Base-by-base conservation (phyloP, 35 echinoderm and acorn worm genomes). In the Anneissia japonica region DNA sequence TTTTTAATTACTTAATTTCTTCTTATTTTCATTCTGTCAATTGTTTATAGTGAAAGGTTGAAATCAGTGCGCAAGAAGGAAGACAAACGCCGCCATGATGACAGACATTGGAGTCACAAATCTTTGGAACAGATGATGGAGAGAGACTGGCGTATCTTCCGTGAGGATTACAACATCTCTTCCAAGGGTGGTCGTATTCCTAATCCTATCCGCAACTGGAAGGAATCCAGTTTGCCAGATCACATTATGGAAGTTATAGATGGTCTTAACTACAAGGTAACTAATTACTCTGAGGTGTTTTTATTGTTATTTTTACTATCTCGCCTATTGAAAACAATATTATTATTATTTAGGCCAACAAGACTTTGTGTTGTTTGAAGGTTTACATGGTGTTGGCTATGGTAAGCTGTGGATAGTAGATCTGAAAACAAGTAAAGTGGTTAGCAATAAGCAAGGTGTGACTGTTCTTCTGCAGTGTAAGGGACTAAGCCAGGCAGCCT, bases 91-190 rank as follows among this genome's bases (percentile, higher is more conserved):
- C 86, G 46, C 11, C 94, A 84, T 82, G 96, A 99, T 32, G 96
- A 99, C 80, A 56, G 96, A 31, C 96, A 99, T 74, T 99, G 96
- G 96, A 87, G 81, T 34, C 92, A 99, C 79, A 99, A 99, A 77
- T 91, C 90, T 14, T 78, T 94, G 34, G 32, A 56, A 0, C 92
- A 99, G 89, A 99, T 99, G 96, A 76, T 43, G 0, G 89, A 91
- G 29, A 83, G 96, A 43, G 96, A 99, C 38, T 99, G 96, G 96
- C 89, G 96, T 33, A 99, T 99, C 79, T 99, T 99, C 84, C 75
- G 96, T 40, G 96, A 99, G 75, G 96, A 99, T 43, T 99, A 94
- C 56, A 99, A 94, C 86, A 99, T 99, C 79, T 90, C 91, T 0
- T 94, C 91, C 31, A 99, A 99, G 75, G 96, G 96, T 30, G 96